Evolutionary conservation across 2,797 vertebrate genomes (phyloP), one percentile per base, ranked within the genome.

Genomic region (Brachymystax lenok): DNA sequence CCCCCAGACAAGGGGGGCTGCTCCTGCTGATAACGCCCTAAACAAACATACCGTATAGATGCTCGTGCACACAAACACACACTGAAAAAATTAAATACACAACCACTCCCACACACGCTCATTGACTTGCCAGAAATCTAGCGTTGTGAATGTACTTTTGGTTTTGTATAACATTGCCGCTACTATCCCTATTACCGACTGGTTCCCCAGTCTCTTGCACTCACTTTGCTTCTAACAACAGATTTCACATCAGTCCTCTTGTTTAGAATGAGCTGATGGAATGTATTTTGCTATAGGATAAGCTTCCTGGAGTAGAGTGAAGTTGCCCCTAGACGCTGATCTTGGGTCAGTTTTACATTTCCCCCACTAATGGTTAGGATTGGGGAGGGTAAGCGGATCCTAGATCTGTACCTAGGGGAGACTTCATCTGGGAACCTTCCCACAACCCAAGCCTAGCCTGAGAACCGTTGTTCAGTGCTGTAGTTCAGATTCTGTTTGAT

Each of bases 21-120:
- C 27, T 85, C 94, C 61, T 97, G 96, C 90, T 97, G 95, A 93
- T 85, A 52, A 76, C 68, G 16, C 46, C 61, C 35, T 61, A 28
- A 52, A 73, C 63, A 24, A 61, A 78, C 5, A 52, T 51, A 19
- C n/a, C 7, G n/a, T 30, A 33, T 46, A 74, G 64, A 24, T 27
- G 35, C 51, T 27, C 63, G 27, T 28, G 14, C 69, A 33, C 69
- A 77, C 35, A 24, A 24, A 63, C 69, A 28, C 69, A n/a, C 68
- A 77, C 59, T 61, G 59, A 61, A 24, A 56, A 61, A 24, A 24
- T 24, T 24, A 24, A 24, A 24, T 24, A 24, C 24, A 24, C 24
- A 24, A 24, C 24, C 24, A 68, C 76, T 56, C 63, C 21, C 46
- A 59, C 24, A 24, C 24, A 35, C 3, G 21, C 28, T 46, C 19